Base-by-base conservation (phyloP, 2,888 invertebrate species). In the Protodeltote pygarga region DNA sequence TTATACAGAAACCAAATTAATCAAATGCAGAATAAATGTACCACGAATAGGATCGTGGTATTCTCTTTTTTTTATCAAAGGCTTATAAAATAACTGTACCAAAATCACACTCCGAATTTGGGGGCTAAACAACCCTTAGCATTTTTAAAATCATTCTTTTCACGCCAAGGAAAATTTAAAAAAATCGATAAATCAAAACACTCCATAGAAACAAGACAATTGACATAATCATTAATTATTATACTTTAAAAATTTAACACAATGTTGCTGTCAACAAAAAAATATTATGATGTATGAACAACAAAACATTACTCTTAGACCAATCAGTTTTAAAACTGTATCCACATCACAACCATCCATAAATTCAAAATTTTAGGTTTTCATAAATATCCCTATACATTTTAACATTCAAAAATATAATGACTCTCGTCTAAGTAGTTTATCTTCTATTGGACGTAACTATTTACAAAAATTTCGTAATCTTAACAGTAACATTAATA, bases 301-400 rank as follows among this genome's bases (percentile, higher is more conserved):
- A 58, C 20, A 37, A 55, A 55, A 44, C 16, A 16, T 32, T 38
- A 55, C 28, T 52, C 29, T 29, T 55, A 54, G 33, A 61, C 40
- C 48, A 41, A 44, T 39, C 62, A 59, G 38, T 58, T 57, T 41
- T 55, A 64, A 63, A 71, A 75, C 61, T 74, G 67, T 73, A 61
- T 73, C 61, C 79, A 80, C 87, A 78, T 89, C 89, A 88, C 88
- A 89, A 88, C 89, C 89, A 83, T 86, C 51, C 83, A 81, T 82
- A 86, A 85, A 85, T 83, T 77, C 83, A 81, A 83, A 64, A 83
- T 62, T 73, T 75, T 77, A 59, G 66, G 73, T 72, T 75, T 65
- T 83, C 62, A 79, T 82, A 81, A 82, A 80, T 73, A 77, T 70
- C 32, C 45, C 47, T 66, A 67, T 72, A 71, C 65, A 72, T 65